Conservation (phyloP, 2,797 vertebrate species). For the Sebastes cheni region DNA sequence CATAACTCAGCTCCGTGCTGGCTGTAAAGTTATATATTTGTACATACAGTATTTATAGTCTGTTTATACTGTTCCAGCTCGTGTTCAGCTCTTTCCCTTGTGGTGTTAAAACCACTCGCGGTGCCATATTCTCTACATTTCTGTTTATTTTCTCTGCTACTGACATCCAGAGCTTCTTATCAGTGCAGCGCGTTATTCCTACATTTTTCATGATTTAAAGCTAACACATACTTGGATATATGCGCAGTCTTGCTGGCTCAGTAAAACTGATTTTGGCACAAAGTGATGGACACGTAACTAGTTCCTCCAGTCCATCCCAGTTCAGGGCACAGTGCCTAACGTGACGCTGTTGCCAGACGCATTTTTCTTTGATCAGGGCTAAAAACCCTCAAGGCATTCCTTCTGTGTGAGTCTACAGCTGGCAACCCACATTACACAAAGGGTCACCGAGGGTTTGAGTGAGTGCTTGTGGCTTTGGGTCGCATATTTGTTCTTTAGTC, state of each 20-base stretch:
- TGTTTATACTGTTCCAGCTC: slow-evolving; percentile 44
- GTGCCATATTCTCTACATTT: slow-evolving; percentile 24
- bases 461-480: slow-evolving; percentile 28
- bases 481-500: slow-evolving; percentile 12
- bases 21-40: slow-evolving; percentile 45
- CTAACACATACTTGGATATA: neutral
- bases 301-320: neutral
- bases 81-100: slow-evolving; percentile 12
- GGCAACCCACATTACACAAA: slow-evolving; percentile 36
- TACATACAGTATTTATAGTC: slow-evolving; percentile 63
- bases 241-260: neutral
- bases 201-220: neutral
- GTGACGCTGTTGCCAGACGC: neutral
- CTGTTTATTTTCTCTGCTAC: slow-evolving; percentile 34
- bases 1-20: slow-evolving; percentile 40
- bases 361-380: slow-evolving; percentile 36
- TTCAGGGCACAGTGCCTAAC: slow-evolving; percentile 4
- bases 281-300: neutral
- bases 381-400: slow-evolving; percentile 37
- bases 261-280: slow-evolving; percentile 3
- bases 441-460: slow-evolving; percentile 34
- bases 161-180: slow-evolving; percentile 28
- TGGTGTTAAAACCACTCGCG: slow-evolving; percentile 27
- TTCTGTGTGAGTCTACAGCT: slow-evolving; percentile 53
- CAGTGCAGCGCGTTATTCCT: neutral